Base-by-base conservation (phyloP, 2,797 vertebrate species). In the Strix occidentalis region DNA sequence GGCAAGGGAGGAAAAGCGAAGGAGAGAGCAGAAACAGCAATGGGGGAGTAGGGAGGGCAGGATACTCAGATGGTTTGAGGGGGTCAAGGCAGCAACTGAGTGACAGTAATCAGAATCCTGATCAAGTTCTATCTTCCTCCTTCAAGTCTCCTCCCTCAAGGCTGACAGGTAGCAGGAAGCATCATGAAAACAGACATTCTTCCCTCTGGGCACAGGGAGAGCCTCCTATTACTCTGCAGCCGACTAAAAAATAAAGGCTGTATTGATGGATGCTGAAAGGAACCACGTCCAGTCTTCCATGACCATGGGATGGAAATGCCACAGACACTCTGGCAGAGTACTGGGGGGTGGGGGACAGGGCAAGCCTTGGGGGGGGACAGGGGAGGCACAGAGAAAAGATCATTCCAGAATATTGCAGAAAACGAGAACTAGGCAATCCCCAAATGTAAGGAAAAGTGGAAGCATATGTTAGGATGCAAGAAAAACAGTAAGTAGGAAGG, bases 111-210 rank as follows among this genome's bases (percentile, higher is more conserved):
- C 61, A 87, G 48, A 83, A 85, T 46, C 61, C 28, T 64, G 58
- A 92, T 84, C 75, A 63, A 71, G 37, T 87, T 95, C 77, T 50
- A 57, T 85, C 64, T 77, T 91, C 29, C 37, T 93, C 56, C 75
- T 82, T 89, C 63, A 51, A 92, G 48, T 56, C 66, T 79, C 77
- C 48, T 90, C 72, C 46, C 58, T 89, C 17, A 13, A 4, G 10
- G 85, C 71, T 93, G 89, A 88, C 71, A 95, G 74, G 87, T 89
- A 89, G 45, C 48, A 70, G 74, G 57, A 77, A 80, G 33, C 53
- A 87, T 89, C 66, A 87, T 48, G 33, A 90, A 93, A 89, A 93
- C 58, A 87, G 90, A 82, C 84, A 72, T 54, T 89, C 72, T 92
- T 83, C 68, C 91, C 92, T 64, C 69, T 83, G 60, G 84, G 82